A percentile compares a stretch with the other conserved stretches of the same genome.
Evolutionary conservation across 1,140 invertebrate genomes (phyloP).

Genomic region (Acyrthosiphon pisum): DNA sequence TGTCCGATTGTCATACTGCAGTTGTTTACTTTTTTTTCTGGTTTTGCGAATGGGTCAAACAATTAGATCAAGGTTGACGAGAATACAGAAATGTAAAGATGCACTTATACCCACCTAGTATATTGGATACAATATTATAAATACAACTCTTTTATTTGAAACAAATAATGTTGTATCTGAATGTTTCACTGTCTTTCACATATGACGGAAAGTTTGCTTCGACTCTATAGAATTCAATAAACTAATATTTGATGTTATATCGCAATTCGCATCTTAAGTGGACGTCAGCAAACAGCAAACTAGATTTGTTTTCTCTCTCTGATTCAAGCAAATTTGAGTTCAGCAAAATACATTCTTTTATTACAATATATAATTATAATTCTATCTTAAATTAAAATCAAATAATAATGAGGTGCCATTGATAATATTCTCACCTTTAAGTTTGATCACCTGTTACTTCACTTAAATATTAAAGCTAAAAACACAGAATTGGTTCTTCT

Average conservation of each 20-base stretch:
- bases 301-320: not conserved
- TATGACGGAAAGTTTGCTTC: fast-evolving
- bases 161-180: not conserved
- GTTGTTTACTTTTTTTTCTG: conserved; percentile 26
- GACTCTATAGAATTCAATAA: not conserved
- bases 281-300: not conserved
- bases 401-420: not conserved
- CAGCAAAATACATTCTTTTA: not conserved
- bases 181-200: not conserved
- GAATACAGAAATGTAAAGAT: not conserved
- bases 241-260: not conserved
- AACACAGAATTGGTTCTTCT: too few relatives aligned
- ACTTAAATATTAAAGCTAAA: not conserved
- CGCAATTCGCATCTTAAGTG: not conserved
- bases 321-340: not conserved
- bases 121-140: not conserved
- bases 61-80: conserved; percentile 47
- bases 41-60: conserved; percentile 18
- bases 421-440: too few relatives aligned
- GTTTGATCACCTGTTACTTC: too few relatives aligned
- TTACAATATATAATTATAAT: not conserved
- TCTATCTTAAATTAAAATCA: not conserved
- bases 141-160: not conserved
- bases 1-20: not conserved
- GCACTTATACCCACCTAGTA: not conserved